Percentiles rank a stretch among this genome's conserved stretches.
phyloP scores from a whole-genome alignment of 2,888 invertebrate species.

The Yponomeuta malinellus region DNA sequence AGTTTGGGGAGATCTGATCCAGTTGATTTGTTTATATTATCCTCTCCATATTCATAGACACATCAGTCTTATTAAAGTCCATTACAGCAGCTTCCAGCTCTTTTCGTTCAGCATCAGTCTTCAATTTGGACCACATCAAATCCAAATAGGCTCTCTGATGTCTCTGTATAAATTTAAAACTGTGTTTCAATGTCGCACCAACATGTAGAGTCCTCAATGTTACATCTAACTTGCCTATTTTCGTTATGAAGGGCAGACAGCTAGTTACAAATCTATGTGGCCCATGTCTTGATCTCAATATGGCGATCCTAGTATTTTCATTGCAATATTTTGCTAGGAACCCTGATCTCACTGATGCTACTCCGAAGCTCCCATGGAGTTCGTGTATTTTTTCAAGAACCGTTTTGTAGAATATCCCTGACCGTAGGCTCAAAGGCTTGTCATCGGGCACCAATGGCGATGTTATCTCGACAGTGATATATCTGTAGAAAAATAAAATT shows the following conservation, averaged over 20 bases:
- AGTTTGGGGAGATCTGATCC: not conserved
- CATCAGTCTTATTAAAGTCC: slow-evolving; percentile 66
- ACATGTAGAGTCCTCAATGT: slow-evolving; percentile 80
- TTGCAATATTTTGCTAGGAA: slow-evolving; percentile 88
- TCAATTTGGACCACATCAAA: slow-evolving; percentile 76
- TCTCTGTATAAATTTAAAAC: slow-evolving; percentile 82
- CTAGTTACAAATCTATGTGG: slow-evolving; percentile 84
- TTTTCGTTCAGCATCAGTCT: slow-evolving; percentile 77
- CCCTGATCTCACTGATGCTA: slow-evolving; percentile 81
- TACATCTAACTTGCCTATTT: slow-evolving; percentile 78
- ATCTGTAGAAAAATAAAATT: slow-evolving; percentile 61
- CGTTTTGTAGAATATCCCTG: slow-evolving; percentile 70
- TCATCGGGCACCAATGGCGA: slow-evolving; percentile 64
- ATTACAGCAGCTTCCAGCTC: slow-evolving; percentile 68
- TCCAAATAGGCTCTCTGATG: slow-evolving; percentile 81
- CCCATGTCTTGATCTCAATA: slow-evolving; percentile 83
- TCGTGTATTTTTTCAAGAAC: slow-evolving; percentile 79
- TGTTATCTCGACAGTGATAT: slow-evolving; percentile 80
- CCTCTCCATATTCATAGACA: slow-evolving; percentile 59
- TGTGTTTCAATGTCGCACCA: slow-evolving; percentile 87
- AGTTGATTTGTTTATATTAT: slow-evolving; percentile 33
- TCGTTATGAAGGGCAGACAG: slow-evolving; percentile 80
- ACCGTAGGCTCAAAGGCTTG: slow-evolving; percentile 66
- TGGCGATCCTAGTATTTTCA: slow-evolving; percentile 82
- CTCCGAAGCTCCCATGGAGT: slow-evolving; percentile 85